A percentile compares a stretch with the other conserved stretches of the same genome.
Evolutionary conservation across 2,113 vertebrate genomes (phyloP).

Genomic region (Martes martes): DNA sequence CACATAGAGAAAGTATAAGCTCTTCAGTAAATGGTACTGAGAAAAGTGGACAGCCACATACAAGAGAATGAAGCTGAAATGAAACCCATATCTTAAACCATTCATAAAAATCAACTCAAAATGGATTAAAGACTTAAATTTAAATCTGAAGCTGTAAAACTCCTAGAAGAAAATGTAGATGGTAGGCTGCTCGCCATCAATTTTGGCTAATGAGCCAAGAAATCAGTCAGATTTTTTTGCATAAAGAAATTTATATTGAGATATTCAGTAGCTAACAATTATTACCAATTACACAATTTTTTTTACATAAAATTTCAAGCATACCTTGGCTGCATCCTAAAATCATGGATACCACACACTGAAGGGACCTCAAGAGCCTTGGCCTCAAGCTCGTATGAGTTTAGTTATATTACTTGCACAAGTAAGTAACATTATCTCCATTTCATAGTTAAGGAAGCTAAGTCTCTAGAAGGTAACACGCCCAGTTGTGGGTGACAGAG

Average conservation of each 20-base stretch:
- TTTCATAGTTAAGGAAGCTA: background rate
- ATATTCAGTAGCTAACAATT: constrained; percentile 20
- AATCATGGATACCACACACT: background rate
- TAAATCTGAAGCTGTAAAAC: background rate
- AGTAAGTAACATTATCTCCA: background rate
- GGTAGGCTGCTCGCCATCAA: background rate
- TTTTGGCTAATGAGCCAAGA: background rate
- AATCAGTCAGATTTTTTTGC: background rate
- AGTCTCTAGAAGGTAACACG: background rate
- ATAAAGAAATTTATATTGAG: background rate
- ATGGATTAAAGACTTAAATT: background rate
- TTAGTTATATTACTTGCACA: constrained; percentile 3
- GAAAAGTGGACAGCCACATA: background rate
- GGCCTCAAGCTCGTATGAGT: background rate
- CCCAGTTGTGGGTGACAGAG: background rate
- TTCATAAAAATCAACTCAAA: background rate
- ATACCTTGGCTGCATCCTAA: background rate
- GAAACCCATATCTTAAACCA: background rate
- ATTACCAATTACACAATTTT: background rate
- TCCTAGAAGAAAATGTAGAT: background rate
- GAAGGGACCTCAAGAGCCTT: background rate
- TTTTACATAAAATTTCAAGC: background rate
- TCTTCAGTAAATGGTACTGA: background rate
- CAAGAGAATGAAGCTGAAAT: background rate
- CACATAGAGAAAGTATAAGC: background rate